These are phyloP conservation scores for Pseudonaja textilis DNA, from an alignment of 2,113 vertebrate species.

Conservation along the genomic window DNA sequence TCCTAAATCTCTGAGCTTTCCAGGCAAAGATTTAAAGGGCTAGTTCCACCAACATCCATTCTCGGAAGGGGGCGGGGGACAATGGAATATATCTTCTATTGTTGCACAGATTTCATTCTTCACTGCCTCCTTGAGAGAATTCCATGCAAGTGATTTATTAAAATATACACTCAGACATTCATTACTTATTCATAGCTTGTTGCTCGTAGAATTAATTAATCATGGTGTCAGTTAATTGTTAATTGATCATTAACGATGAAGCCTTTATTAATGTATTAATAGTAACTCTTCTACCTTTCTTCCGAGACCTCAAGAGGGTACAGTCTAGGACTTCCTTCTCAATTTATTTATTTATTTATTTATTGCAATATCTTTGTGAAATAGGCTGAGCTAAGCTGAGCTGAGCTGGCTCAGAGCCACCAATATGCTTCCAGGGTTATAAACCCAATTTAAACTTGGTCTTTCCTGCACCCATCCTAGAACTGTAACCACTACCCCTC, in stretches of 20 bases:
- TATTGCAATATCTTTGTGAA: not conserved
- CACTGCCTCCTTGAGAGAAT: not conserved
- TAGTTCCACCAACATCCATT: not conserved
- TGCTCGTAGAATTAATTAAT: not conserved
- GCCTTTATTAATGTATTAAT: not conserved
- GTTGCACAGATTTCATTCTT: not conserved
- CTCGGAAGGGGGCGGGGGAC: fast-evolving
- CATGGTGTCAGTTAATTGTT: not conserved
- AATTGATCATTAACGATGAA: not conserved
- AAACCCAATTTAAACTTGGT: not conserved
- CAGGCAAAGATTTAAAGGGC: not conserved
- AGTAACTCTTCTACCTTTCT: not conserved
- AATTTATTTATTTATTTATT: not conserved
- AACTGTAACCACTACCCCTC: not conserved
- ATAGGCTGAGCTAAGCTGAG: not conserved
- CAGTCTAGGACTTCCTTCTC: not conserved
- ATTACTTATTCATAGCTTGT: not conserved
- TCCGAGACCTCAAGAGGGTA: not conserved
- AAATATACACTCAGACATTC: not conserved
- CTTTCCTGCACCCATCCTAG: not conserved
- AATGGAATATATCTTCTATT: not conserved
- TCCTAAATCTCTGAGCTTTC: not conserved
- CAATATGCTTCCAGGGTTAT: not conserved
- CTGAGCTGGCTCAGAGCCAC: not conserved
- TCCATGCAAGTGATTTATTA: not conserved